Conservation (phyloP, 1,140 invertebrate genomes). For the Formica exsecta region DNA sequence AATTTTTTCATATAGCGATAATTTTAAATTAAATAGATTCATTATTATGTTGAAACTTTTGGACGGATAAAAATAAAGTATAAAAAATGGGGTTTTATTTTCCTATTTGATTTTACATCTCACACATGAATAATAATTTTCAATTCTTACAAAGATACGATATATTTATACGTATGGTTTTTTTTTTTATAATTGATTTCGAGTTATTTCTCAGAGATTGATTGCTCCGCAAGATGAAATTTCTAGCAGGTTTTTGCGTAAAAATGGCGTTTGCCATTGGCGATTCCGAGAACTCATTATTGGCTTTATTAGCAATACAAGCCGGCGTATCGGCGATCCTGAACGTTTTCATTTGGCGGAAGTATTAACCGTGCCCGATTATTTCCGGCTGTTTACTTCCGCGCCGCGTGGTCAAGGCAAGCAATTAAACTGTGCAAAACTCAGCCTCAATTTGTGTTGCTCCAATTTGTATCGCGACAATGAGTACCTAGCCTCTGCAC, state of each 20-base stretch:
- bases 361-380: constrained; percentile 18
- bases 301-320: not conserved
- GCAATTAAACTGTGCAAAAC: constrained; percentile 51
- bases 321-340: not conserved
- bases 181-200: not conserved
- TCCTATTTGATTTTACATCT: not conserved
- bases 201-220: not conserved
- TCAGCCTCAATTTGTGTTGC: not conserved
- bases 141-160: not conserved
- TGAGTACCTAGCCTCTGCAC: too few relatives aligned
- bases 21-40: not conserved
- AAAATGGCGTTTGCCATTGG: constrained; percentile 3
- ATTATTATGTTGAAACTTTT: not conserved
- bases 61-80: not conserved
- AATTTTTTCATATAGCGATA: not conserved
- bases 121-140: not conserved
- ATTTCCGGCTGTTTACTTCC: constrained; percentile 44
- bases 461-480: constrained; percentile 39
- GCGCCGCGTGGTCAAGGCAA: constrained; percentile 38
- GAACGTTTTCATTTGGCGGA: constrained; percentile 17
- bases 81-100: not conserved
- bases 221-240: not conserved
- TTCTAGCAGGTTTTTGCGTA: not conserved
- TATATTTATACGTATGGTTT: not conserved
- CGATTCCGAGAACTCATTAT: not conserved